Percentiles rank a stretch among this genome's conserved stretches.
These are phyloP conservation scores for Brachionus rubens DNA, from an alignment of 1,140 invertebrate genomes.

Conservation along the genomic window DNA sequence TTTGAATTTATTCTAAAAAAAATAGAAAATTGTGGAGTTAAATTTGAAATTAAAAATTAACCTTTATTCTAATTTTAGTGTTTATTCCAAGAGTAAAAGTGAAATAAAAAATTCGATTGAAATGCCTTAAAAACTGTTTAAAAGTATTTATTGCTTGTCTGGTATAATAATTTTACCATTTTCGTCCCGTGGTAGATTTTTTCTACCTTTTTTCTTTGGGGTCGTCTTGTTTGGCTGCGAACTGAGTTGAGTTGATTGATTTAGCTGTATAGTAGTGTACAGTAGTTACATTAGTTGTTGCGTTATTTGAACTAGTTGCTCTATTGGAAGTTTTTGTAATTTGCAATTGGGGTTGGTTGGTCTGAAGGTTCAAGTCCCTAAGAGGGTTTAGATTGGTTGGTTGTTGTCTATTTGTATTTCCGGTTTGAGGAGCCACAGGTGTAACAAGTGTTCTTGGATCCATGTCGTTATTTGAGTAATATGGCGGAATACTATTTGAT, in stretches of 20 bases:
- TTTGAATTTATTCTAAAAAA: not conserved
- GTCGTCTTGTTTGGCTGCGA: no score
- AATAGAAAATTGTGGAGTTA: not conserved
- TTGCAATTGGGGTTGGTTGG: not conserved
- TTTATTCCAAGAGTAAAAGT: constrained; percentile 17
- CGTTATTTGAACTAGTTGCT: no score
- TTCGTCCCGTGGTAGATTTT: not conserved
- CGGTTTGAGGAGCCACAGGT: not conserved
- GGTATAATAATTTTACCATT: not conserved
- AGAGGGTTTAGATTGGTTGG: not conserved
- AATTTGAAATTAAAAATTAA: not conserved
- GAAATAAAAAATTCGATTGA: constrained; percentile 6
- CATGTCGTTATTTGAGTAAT: not conserved
- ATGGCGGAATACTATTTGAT: no score
- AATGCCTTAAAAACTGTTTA: not conserved
- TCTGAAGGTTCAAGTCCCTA: not conserved
- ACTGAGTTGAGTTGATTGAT: no score
- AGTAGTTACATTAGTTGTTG: no score
- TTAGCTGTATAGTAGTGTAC: no score
- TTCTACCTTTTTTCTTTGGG: no score
- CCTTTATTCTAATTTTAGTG: not conserved
- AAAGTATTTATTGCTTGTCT: not conserved
- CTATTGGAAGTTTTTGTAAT: no score
- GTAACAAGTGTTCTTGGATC: not conserved
- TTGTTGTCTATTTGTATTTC: not conserved